These are phyloP conservation scores for Carlito syrichta DNA, from an alignment of 2,113 vertebrate genomes.

Conservation along the genomic window DNA sequence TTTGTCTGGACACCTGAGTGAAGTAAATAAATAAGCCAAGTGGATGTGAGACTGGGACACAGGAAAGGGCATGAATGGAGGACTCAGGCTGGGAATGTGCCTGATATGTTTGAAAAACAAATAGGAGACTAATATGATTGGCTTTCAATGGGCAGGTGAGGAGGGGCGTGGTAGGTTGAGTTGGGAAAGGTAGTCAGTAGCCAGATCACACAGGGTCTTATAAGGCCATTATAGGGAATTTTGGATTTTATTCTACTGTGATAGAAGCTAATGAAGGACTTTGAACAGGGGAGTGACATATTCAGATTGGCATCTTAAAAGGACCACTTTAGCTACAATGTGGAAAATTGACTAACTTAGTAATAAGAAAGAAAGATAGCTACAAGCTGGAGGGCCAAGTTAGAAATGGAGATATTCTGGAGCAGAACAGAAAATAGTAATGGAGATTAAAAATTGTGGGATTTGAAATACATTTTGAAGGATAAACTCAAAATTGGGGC, in stretches of 20 bases:
- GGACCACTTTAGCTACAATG: neutral
- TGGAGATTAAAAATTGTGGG: neutral
- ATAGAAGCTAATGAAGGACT: neutral
- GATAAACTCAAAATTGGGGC: neutral
- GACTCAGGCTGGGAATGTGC: neutral
- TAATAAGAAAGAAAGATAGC: neutral
- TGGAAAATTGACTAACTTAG: neutral
- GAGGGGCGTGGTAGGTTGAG: neutral
- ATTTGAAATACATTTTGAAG: neutral
- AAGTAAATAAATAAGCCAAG: neutral
- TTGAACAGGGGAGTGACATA: neutral
- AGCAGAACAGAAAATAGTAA: neutral
- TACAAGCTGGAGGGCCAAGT: neutral
- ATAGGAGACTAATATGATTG: neutral
- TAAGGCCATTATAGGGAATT: neutral
- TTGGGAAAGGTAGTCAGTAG: neutral
- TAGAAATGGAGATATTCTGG: neutral
- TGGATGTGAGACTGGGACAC: neutral
- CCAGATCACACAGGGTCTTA: neutral
- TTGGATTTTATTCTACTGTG: neutral
- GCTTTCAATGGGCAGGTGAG: neutral
- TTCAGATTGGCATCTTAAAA: neutral
- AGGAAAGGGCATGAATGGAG: neutral
- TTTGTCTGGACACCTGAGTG: neutral
- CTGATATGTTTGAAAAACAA: neutral